These are phyloP conservation scores for Belonocnema kinseyi DNA, from an alignment of 1,140 invertebrate species.

Conservation along the genomic window DNA sequence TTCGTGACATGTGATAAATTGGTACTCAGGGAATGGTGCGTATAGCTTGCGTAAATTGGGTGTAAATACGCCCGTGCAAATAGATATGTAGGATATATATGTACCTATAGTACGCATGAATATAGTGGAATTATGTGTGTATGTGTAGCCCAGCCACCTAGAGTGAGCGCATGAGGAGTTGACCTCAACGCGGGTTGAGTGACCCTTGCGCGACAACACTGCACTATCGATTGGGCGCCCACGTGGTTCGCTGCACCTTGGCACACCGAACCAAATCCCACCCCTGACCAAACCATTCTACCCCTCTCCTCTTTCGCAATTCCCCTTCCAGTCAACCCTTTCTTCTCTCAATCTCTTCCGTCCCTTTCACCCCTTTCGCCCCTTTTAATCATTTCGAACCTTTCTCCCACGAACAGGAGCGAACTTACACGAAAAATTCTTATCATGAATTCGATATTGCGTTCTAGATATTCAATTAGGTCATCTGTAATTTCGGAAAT, in stretches of 20 bases:
- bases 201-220: slow-evolving; percentile 72
- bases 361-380: background rate
- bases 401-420: slow-evolving; percentile 11
- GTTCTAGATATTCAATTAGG: background rate
- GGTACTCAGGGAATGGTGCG: background rate
- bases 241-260: slow-evolving; percentile 71
- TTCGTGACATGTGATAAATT: slow-evolving; percentile 25
- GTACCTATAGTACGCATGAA: background rate
- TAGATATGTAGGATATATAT: background rate
- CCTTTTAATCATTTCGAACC: slow-evolving; percentile 16
- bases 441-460: slow-evolving; percentile 2
- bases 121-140: background rate
- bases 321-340: slow-evolving; percentile 3
- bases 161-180: slow-evolving; percentile 61
- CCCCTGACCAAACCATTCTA: slow-evolving; percentile 42
- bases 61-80: background rate
- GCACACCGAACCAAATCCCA: slow-evolving; percentile 62
- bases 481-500: background rate
- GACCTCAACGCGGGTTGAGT: slow-evolving; percentile 70
- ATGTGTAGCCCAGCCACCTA: slow-evolving; percentile 46
- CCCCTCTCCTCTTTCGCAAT: slow-evolving; percentile 29
- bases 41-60: slow-evolving; percentile 1
- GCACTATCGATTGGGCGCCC: slow-evolving; percentile 72
- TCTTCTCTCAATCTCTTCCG: slow-evolving; percentile 11
- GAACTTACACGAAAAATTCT: slow-evolving; percentile 19